Conservation (phyloP, 2,888 invertebrate species). For the Apantesis nais region DNA sequence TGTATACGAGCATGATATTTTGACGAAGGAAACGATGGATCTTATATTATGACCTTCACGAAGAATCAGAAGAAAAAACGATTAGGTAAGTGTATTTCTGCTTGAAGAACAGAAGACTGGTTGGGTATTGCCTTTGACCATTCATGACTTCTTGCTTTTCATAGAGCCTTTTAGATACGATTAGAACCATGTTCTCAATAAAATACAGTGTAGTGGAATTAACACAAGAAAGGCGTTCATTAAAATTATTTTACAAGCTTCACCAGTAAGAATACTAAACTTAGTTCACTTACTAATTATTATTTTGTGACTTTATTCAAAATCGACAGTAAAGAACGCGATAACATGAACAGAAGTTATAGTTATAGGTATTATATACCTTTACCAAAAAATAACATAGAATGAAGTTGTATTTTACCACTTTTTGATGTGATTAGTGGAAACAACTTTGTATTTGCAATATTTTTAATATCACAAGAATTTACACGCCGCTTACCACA, state of each 20-base stretch:
- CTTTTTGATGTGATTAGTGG: neutral
- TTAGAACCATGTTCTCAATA: neutral
- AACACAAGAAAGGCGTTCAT: neutral
- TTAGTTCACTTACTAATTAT: no score
- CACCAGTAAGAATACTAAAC: neutral
- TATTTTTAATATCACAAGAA: neutral
- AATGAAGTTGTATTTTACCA: neutral
- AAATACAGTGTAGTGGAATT: neutral
- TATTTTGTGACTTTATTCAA: no score
- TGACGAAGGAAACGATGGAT: neutral
- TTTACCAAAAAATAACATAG: neutral
- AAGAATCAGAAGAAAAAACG: neutral
- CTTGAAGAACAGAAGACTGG: neutral
- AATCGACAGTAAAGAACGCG: no score
- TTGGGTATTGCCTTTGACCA: neutral
- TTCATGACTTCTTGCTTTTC: neutral
- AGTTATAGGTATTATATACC: no score
- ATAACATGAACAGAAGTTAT: no score
- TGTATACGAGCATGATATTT: neutral
- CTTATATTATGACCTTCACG: no score
- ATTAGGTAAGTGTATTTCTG: neutral
- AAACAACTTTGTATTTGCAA: neutral
- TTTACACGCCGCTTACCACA: neutral
- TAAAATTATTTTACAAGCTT: neutral
- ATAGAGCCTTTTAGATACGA: neutral